phyloP scores from a whole-genome alignment of 2,888 invertebrate genomes.

The Ommatoiulus sabulosus region DNA sequence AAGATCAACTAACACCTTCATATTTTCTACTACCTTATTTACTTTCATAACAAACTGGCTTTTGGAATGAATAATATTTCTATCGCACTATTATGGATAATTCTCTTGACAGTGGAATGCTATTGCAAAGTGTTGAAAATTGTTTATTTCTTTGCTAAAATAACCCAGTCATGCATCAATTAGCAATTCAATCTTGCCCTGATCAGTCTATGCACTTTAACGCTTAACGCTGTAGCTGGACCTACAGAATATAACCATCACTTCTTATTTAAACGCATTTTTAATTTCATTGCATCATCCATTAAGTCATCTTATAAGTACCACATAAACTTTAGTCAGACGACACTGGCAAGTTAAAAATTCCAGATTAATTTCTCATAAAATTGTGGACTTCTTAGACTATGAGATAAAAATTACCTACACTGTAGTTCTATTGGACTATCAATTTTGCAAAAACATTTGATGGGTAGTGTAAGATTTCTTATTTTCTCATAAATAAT shows the following conservation, averaged over 20 bases:
- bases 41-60: not conserved
- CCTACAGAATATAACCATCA: not conserved
- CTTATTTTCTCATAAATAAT: not conserved
- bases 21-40: constrained; percentile 26
- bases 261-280: not conserved
- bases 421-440: too few relatives aligned
- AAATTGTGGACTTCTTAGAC: not conserved
- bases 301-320: not conserved
- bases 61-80: constrained; percentile 20
- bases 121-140: not conserved
- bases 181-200: not conserved
- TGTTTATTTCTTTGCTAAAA: not conserved
- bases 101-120: not conserved
- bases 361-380: not conserved
- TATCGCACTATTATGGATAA: not conserved
- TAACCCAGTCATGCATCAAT: not conserved
- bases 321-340: too few relatives aligned
- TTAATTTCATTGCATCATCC: not conserved
- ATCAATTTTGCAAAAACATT: not conserved
- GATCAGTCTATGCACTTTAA: constrained; percentile 4
- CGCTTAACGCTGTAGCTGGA: not conserved
- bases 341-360: not conserved
- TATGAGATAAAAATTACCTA: too few relatives aligned
- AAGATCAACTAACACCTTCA: constrained; percentile 59
- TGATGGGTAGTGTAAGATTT: not conserved